Conservation (phyloP, 2,797 vertebrate species). For the Apogon hyalosoma region DNA sequence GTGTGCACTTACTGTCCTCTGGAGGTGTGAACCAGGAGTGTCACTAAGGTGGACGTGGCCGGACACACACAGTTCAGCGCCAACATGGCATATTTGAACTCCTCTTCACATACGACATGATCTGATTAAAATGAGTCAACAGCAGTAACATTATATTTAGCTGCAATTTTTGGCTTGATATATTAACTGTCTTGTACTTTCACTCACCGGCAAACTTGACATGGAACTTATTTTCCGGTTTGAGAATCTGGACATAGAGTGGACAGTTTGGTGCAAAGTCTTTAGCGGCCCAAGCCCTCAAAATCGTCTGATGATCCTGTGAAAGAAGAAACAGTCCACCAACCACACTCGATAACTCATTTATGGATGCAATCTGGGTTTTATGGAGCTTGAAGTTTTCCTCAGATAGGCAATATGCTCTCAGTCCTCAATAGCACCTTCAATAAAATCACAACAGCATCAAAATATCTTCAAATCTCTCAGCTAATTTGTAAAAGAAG, state of each 20-base stretch:
- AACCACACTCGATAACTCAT: conserved; percentile 26
- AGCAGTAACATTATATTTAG: neutral
- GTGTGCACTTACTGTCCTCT: conserved; percentile 95
- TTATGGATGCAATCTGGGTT: conserved; percentile 23
- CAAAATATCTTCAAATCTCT: conserved; percentile 18
- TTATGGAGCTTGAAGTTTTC: conserved; percentile 36
- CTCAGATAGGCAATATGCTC: conserved; percentile 4
- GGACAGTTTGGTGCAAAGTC: conserved; percentile 99
- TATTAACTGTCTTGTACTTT: no score
- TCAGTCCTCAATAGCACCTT: neutral
- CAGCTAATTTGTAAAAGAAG: conserved; percentile 21
- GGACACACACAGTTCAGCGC: conserved; percentile 98
- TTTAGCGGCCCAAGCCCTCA: conserved; percentile 98
- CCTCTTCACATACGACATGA: conserved; percentile 98
- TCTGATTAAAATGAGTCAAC: conserved; percentile 78
- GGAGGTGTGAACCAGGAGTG: conserved; percentile 96
- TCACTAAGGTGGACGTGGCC: conserved; percentile 97
- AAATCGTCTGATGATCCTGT: conserved; percentile 98
- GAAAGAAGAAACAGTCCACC: neutral
- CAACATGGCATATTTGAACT: conserved; percentile 99
- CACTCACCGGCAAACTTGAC: conserved; percentile 97
- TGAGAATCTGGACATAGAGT: conserved; percentile 97
- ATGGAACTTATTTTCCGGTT: conserved; percentile 99
- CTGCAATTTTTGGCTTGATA: neutral
- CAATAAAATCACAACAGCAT: conserved; percentile 12